Percentiles rank a stretch among this genome's conserved stretches.
Conservation (phyloP, 35 echinoderm and acorn worm genomes). For the Ophiothrix spiculata region DNA sequence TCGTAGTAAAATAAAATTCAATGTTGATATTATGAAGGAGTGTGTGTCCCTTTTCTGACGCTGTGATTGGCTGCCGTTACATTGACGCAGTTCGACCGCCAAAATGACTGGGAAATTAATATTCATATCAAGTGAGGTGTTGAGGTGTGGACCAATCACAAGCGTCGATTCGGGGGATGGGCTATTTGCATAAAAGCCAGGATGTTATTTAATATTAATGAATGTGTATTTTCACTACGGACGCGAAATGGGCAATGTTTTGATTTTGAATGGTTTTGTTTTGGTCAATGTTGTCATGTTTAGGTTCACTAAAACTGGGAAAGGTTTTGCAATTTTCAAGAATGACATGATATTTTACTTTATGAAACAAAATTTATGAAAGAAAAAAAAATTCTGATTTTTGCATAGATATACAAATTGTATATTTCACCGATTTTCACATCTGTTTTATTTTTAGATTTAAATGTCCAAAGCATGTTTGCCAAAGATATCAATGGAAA, state of each 20-base stretch:
- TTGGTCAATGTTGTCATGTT: too few species aligned
- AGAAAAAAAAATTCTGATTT: too few species aligned
- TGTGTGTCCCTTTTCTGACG: background rate
- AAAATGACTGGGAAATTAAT: background rate
- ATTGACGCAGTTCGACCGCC: background rate
- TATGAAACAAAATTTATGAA: too few species aligned
- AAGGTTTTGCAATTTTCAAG: too few species aligned
- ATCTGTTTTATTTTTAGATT: too few species aligned
- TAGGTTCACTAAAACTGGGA: too few species aligned
- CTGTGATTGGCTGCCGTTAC: background rate
- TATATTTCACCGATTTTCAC: too few species aligned
- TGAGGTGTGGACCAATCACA: background rate
- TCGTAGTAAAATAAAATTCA: background rate
- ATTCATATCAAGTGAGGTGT: background rate
- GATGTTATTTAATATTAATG: background rate
- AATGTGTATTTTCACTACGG: background rate
- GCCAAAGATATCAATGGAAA: too few species aligned
- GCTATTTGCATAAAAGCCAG: conserved; percentile 4
- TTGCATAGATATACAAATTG: too few species aligned
- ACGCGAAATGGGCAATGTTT: background rate
- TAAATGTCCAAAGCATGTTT: too few species aligned
- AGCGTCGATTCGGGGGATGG: background rate
- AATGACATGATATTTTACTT: too few species aligned
- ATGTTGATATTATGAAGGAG: background rate
- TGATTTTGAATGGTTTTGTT: background rate